Base-by-base conservation (phyloP, 2,888 invertebrate genomes). In the Agapetus fuscipes region DNA sequence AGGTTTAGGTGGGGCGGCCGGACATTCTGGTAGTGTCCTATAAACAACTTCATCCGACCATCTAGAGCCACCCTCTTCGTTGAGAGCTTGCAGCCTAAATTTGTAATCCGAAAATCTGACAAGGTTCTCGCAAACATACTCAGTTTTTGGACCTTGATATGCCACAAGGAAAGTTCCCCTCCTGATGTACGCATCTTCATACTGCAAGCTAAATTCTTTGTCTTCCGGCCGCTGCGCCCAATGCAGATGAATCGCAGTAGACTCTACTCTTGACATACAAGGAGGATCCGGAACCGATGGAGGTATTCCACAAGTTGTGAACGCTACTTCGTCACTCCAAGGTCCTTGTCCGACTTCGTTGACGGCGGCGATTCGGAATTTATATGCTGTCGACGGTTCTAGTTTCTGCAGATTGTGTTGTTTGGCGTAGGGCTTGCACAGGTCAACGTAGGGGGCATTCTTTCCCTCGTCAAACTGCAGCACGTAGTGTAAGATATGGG, bases 31-130 rank as follows among this genome's bases (percentile, higher is more conserved):
- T 39, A 76, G 64, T 7, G 94, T 94, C 48, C 75, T 74, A 60
- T 81, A 89, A 38, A 71, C 62, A 13, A 89, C 82, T 55, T 84
- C 80, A 36, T 80, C 76, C 24, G 87, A 88, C 87, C 87, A 89
- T 11, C 78, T 76, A 4, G 89, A 87, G 49, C 74, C 71, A 2
- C 91, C 91, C 52, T 88, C 87, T 49, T 83, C 82, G 56, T 89
- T 91, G 56, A 80, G 80, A 50, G 86, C 82, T 48, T 80, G 74
- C 52, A 90, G 66, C 58, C 88, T 76, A 62, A 90, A 90, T 54
- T 78, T 81, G 61, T 89, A 91, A 54, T 79, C 78, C 48, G 84
- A 80, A 52, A 84, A 85, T 52, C 86, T 74, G 28, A 74, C 71
- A 43, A 91, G 70, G 41, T 75, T 76, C 39, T 67, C 63, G 57